These are phyloP conservation scores for Kryphioiulus occultus DNA, from an alignment of 2,888 invertebrate species.

Conservation along the genomic window DNA sequence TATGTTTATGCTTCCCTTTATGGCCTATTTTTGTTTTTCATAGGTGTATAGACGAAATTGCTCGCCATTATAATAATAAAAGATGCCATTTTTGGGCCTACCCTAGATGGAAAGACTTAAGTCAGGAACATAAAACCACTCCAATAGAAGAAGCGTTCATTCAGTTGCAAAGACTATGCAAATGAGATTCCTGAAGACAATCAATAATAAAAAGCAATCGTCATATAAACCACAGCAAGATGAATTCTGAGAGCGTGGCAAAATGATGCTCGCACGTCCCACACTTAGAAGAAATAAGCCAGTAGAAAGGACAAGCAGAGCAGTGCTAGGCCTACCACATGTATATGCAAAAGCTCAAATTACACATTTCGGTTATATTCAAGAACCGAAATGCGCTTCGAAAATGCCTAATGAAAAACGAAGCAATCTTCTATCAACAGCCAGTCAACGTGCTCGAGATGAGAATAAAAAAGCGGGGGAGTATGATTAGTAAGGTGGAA, in stretches of 20 bases:
- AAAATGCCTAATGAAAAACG: constrained; percentile 39
- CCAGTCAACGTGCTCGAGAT: background rate
- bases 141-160: constrained; percentile 21
- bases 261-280: background rate
- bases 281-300: background rate
- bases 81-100: constrained; percentile 24
- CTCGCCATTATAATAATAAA: constrained; percentile 39
- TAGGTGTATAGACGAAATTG: constrained; percentile 36
- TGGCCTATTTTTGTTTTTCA: constrained; percentile 36
- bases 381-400: background rate
- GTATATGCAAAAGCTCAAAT: constrained; percentile 17
- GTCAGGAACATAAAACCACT: constrained; percentile 40
- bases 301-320: background rate
- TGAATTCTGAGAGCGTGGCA: constrained; percentile 32
- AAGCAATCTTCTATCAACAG: constrained; percentile 17
- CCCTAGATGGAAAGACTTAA: constrained; percentile 39
- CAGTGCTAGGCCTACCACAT: background rate
- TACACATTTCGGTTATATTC: background rate
- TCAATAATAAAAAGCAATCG: constrained; percentile 32
- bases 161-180: constrained; percentile 19
- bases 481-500: background rate
- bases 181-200: constrained; percentile 39
- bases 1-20: constrained; percentile 25
- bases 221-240: constrained; percentile 33
- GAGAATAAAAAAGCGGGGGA: background rate